Evolutionary conservation across 2,888 invertebrate species (phyloP).

Genomic region (Frankliniella intonsa): DNA sequence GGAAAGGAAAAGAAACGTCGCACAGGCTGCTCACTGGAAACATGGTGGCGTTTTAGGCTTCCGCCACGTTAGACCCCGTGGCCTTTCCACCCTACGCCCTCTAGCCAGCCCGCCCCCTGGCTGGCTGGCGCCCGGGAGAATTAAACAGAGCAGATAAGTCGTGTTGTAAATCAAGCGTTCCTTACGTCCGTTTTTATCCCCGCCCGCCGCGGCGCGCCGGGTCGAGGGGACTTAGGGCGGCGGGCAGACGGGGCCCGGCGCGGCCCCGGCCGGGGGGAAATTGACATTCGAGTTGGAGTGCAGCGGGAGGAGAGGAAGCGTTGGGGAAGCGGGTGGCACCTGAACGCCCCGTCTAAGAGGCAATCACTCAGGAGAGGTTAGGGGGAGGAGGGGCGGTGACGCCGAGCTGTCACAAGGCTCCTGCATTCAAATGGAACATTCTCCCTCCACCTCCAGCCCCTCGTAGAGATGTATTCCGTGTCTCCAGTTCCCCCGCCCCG

Average conservation of each 20-base stretch:
- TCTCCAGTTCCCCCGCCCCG: background rate
- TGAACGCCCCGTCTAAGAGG: background rate
- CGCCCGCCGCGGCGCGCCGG: background rate
- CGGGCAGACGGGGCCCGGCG: background rate
- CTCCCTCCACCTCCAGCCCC: background rate
- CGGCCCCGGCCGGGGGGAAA: no score
- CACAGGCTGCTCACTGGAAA: no score
- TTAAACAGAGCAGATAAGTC: background rate
- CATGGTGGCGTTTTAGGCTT: no score
- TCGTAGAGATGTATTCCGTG: background rate
- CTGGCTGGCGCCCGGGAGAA: background rate
- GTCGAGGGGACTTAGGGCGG: background rate
- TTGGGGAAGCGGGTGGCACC: no score
- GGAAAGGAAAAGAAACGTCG: no score
- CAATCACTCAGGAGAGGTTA: background rate
- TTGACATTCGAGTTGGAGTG: no score
- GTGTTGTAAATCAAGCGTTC: background rate
- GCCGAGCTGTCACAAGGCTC: background rate
- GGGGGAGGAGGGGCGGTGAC: background rate
- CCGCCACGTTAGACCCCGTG: background rate
- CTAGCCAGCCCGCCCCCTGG: background rate
- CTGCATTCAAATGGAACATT: constrained; percentile 16
- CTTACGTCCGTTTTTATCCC: background rate
- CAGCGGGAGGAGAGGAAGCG: no score
- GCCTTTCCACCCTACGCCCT: background rate